These are phyloP conservation scores for Acleris holmiana DNA, from an alignment of 2,888 invertebrate genomes.

Conservation along the genomic window DNA sequence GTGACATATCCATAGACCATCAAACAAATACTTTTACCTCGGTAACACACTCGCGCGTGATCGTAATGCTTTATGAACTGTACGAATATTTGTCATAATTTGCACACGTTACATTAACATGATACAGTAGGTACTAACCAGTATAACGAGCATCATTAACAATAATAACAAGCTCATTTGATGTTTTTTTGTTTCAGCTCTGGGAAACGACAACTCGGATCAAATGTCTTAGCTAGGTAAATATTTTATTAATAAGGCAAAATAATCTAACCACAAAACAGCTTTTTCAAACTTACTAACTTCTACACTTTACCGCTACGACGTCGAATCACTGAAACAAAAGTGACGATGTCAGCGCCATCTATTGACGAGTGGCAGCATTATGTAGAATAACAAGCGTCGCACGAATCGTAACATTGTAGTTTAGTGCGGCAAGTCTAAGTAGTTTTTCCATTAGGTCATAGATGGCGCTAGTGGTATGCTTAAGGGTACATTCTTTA, in stretches of 20 bases:
- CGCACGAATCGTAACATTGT: not conserved
- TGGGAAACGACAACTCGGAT: constrained; percentile 91
- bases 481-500: no score
- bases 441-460: constrained; percentile 11
- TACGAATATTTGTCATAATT: constrained; percentile 1
- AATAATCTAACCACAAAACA: no score
- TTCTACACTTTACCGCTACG: no score
- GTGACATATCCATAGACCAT: constrained; percentile 16
- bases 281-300: no score
- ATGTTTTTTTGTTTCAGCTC: constrained; percentile 86
- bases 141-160: no score
- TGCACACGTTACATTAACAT: not conserved
- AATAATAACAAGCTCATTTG: not conserved
- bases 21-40: constrained; percentile 33
- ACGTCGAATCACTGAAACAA: no score
- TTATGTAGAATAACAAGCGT: constrained; percentile 13
- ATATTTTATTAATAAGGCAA: constrained; percentile 8
- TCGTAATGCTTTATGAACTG: constrained; percentile 16
- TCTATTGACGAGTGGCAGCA: constrained; percentile 46
- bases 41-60: constrained; percentile 13
- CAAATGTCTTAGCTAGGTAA: constrained; percentile 94
- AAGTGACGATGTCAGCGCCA: constrained; percentile 51
- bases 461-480: constrained; percentile 53
- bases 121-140: not conserved
- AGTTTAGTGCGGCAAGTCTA: not conserved